Evolutionary conservation across 2,797 vertebrate genomes (phyloP).

Genomic region (Falco berigora): DNA sequence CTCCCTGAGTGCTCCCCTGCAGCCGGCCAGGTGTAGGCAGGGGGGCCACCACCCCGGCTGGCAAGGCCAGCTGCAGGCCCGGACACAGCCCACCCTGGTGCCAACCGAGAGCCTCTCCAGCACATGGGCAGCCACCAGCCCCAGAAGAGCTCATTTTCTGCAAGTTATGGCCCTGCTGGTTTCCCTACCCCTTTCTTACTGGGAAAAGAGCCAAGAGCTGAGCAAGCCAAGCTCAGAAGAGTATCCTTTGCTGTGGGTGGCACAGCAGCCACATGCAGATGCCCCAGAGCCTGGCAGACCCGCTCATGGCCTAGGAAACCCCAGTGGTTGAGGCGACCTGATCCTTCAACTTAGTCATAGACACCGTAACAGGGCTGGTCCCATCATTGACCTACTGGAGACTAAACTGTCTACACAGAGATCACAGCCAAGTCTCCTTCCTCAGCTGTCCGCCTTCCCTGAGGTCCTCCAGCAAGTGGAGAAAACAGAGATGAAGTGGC

Average conservation of each 20-base stretch:
- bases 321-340: not conserved
- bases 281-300: not conserved
- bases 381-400: not conserved
- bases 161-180: not conserved
- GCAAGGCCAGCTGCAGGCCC: not conserved
- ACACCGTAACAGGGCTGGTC: not conserved
- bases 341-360: not conserved
- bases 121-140: not conserved
- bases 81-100: not conserved
- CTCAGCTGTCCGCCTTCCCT: not conserved
- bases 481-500: not conserved
- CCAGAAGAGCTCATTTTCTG: not conserved
- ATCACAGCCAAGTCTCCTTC: not conserved
- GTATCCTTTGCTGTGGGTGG: not conserved
- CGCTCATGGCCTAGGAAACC: not conserved
- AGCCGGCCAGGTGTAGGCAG: accelerated
- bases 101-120: not conserved
- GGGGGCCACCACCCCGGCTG: not conserved
- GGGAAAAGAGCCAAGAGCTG: not conserved
- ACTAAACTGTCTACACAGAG: not conserved
- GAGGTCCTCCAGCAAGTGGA: not conserved
- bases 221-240: not conserved
- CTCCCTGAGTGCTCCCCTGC: accelerated
- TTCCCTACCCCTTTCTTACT: not conserved
- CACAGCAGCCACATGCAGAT: accelerated